Conservation (phyloP, 2,888 invertebrate genomes). For the Ochropleura leucogaster region DNA sequence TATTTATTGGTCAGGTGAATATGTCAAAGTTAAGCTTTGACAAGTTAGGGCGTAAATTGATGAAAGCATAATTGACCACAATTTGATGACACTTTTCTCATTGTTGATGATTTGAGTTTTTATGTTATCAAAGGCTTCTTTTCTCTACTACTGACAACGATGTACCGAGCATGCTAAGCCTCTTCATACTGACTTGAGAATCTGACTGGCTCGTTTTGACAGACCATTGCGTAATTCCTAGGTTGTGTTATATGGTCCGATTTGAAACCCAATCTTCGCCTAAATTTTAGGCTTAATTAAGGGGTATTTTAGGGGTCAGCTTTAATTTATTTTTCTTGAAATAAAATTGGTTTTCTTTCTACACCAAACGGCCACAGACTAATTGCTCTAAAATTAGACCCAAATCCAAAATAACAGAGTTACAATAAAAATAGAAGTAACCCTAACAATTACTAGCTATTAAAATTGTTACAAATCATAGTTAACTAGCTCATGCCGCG, state of each 20-base stretch:
- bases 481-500: conserved; percentile 64
- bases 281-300: too few species aligned
- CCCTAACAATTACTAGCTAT: conserved; percentile 70
- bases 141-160: neutral
- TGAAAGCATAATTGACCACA: neutral
- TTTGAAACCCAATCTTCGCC: neutral
- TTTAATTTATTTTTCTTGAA: too few species aligned
- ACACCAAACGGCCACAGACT: conserved; percentile 19
- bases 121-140: neutral
- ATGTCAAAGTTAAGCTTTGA: neutral
- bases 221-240: neutral
- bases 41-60: neutral
- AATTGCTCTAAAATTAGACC: conserved; percentile 49
- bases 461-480: conserved; percentile 73
- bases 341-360: neutral
- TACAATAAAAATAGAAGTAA: conserved; percentile 68
- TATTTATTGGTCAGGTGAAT: neutral
- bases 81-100: neutral
- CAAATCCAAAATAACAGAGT: conserved; percentile 52
- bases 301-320: neutral
- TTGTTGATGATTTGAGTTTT: neutral
- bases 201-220: neutral
- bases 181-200: neutral
- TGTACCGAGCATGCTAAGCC: neutral
- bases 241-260: neutral